phyloP scores from a whole-genome alignment of 2,888 invertebrate species.

The Hydriomena furcata region DNA sequence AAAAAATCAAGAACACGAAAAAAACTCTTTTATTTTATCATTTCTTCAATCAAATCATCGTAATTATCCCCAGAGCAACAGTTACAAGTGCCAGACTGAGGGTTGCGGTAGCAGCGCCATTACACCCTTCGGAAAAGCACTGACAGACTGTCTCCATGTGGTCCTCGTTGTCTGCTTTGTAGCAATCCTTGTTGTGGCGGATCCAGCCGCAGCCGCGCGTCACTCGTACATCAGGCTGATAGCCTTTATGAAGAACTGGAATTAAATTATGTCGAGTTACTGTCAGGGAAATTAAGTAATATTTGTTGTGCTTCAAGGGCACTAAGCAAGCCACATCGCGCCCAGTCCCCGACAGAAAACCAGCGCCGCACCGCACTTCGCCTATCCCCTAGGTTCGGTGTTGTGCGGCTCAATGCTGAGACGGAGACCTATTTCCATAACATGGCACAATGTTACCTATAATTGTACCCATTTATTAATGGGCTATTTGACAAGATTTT shows the following conservation, averaged over 20 bases:
- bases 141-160: conserved; percentile 85
- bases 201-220: conserved; percentile 86
- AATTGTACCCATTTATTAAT: too few species aligned
- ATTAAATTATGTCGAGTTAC: too few species aligned
- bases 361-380: too few species aligned
- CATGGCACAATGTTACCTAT: too few species aligned
- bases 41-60: neutral
- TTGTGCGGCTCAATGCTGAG: too few species aligned
- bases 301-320: too few species aligned
- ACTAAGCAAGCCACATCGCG: too few species aligned
- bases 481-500: too few species aligned
- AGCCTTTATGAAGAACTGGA: conserved; percentile 68
- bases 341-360: too few species aligned
- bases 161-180: conserved; percentile 85
- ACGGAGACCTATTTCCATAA: too few species aligned
- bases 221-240: conserved; percentile 73
- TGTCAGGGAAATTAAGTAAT: too few species aligned
- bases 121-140: conserved; percentile 86
- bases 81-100: neutral
- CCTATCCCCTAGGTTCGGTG: too few species aligned
- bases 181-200: conserved; percentile 73
- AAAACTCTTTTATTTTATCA: neutral
- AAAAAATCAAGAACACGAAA: neutral
- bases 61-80: neutral
- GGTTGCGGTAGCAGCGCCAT: conserved; percentile 44